Conservation (phyloP, 2,888 invertebrate species). For the Eubasilissa splendida region DNA sequence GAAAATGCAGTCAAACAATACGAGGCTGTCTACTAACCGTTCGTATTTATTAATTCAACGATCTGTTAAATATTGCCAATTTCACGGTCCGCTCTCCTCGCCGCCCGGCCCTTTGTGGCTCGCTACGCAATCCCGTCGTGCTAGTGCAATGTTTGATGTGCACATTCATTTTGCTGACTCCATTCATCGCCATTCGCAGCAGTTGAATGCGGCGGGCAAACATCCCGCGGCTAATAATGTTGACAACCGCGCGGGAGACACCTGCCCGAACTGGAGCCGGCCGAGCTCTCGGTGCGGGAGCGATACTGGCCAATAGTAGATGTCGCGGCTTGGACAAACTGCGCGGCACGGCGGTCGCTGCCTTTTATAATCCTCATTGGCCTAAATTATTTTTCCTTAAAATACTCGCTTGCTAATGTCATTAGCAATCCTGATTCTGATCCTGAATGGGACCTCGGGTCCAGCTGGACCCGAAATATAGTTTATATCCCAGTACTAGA, state of each 20-base stretch:
- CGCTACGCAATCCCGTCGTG: not conserved
- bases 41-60: constrained; percentile 20
- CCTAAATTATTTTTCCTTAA: too few species aligned
- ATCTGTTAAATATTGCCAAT: constrained; percentile 39
- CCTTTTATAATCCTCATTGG: too few species aligned
- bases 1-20: too few species aligned
- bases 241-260: constrained; percentile 18
- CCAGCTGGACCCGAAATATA: too few species aligned
- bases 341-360: too few species aligned
- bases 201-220: not conserved
- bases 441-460: too few species aligned
- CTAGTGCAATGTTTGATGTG: not conserved
- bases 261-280: not conserved
- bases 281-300: not conserved
- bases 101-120: constrained; percentile 14
- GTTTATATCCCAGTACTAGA: too few species aligned
- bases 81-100: constrained; percentile 30
- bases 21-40: too few species aligned
- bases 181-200: not conserved
- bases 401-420: too few species aligned
- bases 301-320: not conserved
- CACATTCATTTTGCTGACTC: not conserved
- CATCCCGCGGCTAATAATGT: constrained; percentile 12
- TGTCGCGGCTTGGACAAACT: too few species aligned
- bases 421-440: too few species aligned